Evolutionary conservation across 23 tunicate genomes (phyloP).

Genomic region (Trididemnum nubilum): DNA sequence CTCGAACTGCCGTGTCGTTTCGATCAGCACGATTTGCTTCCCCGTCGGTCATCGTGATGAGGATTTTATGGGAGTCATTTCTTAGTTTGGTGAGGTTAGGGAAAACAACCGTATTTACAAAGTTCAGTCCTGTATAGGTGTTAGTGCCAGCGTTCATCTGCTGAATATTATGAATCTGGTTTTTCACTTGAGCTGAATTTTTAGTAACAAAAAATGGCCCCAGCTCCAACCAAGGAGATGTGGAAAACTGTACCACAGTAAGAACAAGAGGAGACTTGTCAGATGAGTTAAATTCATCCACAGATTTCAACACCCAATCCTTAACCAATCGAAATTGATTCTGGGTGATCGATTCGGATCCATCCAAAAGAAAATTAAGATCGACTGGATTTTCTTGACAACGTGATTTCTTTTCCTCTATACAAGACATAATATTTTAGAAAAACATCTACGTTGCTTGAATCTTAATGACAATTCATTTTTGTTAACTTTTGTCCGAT

Average conservation of each 20-base stretch:
- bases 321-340: constrained; percentile 56
- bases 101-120: constrained; percentile 45
- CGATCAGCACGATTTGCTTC: constrained; percentile 67
- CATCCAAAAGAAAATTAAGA: constrained; percentile 87
- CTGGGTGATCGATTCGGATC: constrained; percentile 75
- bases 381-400: constrained; percentile 76
- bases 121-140: constrained; percentile 68
- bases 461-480: too few relatives aligned
- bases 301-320: constrained; percentile 66
- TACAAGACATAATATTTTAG: too few relatives aligned
- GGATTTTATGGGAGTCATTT: constrained; percentile 52
- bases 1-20: constrained; percentile 41
- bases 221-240: constrained; percentile 38
- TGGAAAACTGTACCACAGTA: constrained; percentile 76
- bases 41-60: constrained; percentile 90
- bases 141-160: constrained; percentile 80
- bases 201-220: too few relatives aligned
- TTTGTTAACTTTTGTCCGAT: too few relatives aligned
- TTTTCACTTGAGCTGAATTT: constrained; percentile 33
- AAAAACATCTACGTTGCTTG: too few relatives aligned
- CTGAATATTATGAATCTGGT: constrained; percentile 32
- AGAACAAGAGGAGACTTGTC: constrained; percentile 37
- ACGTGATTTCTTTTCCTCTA: too few relatives aligned
- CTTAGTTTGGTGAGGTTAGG: constrained; percentile 44
- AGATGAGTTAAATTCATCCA: constrained; percentile 54